phyloP scores from a whole-genome alignment of 2,797 vertebrate species.

The Esox masquinongy region DNA sequence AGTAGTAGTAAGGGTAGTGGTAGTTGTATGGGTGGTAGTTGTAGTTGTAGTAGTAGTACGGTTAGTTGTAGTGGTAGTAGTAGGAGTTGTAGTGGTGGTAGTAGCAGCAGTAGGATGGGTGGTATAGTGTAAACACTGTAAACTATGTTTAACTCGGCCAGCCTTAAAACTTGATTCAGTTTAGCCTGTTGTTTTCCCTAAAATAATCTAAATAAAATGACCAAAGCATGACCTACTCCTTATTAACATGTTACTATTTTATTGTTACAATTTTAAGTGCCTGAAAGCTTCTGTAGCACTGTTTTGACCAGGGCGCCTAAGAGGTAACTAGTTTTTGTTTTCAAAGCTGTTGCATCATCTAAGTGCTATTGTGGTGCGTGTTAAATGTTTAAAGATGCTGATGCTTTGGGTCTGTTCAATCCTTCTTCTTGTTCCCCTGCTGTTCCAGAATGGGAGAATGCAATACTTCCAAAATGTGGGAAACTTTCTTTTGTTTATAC shows the following conservation, averaged over 20 bases:
- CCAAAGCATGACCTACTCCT: background rate
- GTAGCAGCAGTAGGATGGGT: no score
- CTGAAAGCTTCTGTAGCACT: conserved; percentile 11
- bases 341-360: conserved; percentile 69
- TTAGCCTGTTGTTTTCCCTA: conserved; percentile 49
- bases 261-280: conserved; percentile 40
- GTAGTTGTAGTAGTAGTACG: no score
- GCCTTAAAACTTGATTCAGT: conserved; percentile 58
- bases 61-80: no score
- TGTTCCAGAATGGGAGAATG: conserved; percentile 29
- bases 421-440: conserved; percentile 36
- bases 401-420: conserved; percentile 52
- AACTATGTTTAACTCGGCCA: conserved; percentile 48
- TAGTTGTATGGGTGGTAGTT: no score
- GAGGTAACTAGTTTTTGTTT: conserved; percentile 70
- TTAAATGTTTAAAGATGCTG: conserved; percentile 63
- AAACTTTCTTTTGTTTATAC: conserved; percentile 50
- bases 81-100: no score
- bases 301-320: conserved; percentile 59
- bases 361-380: conserved; percentile 59
- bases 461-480: conserved; percentile 54
- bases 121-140: conserved; percentile 41
- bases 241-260: conserved; percentile 17
- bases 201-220: conserved; percentile 45
- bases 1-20: no score